Conservation (phyloP, 2,888 invertebrate genomes). For the Ormyrus labotus region DNA sequence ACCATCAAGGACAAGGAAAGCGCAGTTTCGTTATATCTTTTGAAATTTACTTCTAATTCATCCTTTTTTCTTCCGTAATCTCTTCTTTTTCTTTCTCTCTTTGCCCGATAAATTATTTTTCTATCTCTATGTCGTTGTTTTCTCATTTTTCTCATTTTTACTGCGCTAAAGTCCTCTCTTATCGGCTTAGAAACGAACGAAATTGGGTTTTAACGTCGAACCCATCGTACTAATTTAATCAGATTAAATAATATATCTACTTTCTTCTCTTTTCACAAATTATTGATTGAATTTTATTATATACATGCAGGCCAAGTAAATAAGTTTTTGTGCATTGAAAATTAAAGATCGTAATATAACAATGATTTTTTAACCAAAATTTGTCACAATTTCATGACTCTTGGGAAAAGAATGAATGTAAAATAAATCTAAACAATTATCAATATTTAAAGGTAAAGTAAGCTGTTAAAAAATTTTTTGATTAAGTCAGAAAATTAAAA, state of each 20-base stretch:
- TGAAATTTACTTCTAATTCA: slow-evolving; percentile 13
- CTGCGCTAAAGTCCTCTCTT: not conserved
- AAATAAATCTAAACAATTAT: too few relatives aligned
- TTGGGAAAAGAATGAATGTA: too few relatives aligned
- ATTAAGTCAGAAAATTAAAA: too few relatives aligned
- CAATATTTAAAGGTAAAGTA: too few relatives aligned
- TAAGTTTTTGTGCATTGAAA: too few relatives aligned
- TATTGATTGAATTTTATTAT: too few relatives aligned
- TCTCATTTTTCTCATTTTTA: slow-evolving; percentile 1
- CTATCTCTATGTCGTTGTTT: slow-evolving; percentile 1
- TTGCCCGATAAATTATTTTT: slow-evolving; percentile 10
- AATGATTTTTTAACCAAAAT: too few relatives aligned
- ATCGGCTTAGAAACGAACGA: slow-evolving; percentile 29
- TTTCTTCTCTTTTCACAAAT: too few relatives aligned
- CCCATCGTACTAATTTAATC: slow-evolving; percentile 12
- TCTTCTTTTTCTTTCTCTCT: slow-evolving; percentile 2
- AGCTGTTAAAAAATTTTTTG: too few relatives aligned
- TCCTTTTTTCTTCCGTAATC: not conserved
- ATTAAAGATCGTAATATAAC: too few relatives aligned
- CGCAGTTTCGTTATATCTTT: slow-evolving; percentile 37
- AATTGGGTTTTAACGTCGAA: slow-evolving; percentile 16
- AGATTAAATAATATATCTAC: not conserved
- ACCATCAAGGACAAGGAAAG: slow-evolving; percentile 13
- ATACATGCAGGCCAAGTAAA: too few relatives aligned
- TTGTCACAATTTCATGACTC: too few relatives aligned